Evolutionary conservation across 2,113 vertebrate genomes (phyloP).

Genomic region (Ptyas mucosa): DNA sequence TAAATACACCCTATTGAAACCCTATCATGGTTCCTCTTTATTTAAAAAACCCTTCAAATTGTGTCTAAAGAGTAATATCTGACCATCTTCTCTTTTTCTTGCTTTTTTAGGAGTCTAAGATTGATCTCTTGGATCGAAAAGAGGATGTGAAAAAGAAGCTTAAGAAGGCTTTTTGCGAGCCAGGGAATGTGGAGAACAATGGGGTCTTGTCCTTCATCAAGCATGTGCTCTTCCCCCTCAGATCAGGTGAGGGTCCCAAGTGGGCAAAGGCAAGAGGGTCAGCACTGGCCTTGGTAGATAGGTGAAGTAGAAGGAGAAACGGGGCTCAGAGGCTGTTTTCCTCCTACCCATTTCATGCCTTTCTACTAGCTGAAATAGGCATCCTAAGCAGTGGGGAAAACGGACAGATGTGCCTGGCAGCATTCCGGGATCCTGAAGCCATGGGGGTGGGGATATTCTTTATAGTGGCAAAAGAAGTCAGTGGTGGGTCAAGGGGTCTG

Average conservation of each 20-base stretch:
- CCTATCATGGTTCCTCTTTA: neutral
- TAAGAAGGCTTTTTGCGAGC: slow-evolving; percentile 97
- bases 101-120: slow-evolving; percentile 88
- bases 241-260: slow-evolving; percentile 73
- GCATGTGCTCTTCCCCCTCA: slow-evolving; percentile 88
- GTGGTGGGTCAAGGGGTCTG: neutral
- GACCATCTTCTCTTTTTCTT: slow-evolving; percentile 22
- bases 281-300: neutral
- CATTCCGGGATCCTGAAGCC: neutral
- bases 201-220: slow-evolving; percentile 92
- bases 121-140: slow-evolving; percentile 90
- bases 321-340: neutral
- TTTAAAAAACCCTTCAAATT: neutral
- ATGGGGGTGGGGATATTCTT: neutral
- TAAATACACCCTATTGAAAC: neutral
- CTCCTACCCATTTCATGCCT: neutral
- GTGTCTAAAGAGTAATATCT: neutral
- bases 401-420: neutral
- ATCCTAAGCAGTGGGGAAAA: neutral
- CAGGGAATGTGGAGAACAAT: slow-evolving; percentile 92
- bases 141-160: slow-evolving; percentile 97
- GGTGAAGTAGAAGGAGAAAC: neutral
- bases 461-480: neutral
- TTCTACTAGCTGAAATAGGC: neutral
- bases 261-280: accelerated